A percentile compares a stretch with the other conserved stretches of the same genome.
Evolutionary conservation across 2,888 invertebrate genomes (phyloP).

Genomic region (Siphlonurus alternatus): DNA sequence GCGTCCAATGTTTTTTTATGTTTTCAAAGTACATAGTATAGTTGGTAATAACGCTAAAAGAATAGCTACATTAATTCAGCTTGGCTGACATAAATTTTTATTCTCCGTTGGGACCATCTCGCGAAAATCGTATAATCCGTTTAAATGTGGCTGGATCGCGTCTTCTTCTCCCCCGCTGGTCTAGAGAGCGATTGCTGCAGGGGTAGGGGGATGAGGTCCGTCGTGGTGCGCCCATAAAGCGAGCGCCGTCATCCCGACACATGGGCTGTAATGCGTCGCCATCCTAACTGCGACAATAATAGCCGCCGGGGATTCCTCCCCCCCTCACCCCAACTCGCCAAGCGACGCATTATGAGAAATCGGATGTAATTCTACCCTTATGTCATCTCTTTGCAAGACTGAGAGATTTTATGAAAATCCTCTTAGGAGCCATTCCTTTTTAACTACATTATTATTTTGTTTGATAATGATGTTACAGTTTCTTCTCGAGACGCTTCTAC

Average conservation of each 20-base stretch:
- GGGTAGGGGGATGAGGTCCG: too few species aligned
- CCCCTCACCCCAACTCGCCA: not conserved
- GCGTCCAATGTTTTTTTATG: not conserved
- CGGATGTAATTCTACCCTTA: not conserved
- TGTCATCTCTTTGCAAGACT: not conserved
- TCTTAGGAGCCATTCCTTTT: not conserved
- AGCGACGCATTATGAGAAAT: not conserved
- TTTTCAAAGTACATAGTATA: not conserved
- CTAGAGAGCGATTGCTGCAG: not conserved
- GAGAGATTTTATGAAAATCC: not conserved
- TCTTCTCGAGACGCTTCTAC: too few species aligned
- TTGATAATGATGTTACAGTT: too few species aligned
- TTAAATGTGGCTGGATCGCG: not conserved
- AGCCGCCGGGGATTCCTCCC: not conserved
- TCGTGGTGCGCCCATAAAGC: too few species aligned
- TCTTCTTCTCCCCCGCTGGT: not conserved
- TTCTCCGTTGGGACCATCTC: not conserved
- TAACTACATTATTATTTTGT: not conserved
- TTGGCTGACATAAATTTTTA: not conserved
- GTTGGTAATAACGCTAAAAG: not conserved
- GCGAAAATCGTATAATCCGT: not conserved
- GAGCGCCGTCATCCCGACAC: too few species aligned
- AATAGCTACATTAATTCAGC: slow-evolving; percentile 1
- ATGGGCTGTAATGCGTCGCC: not conserved
- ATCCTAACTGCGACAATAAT: not conserved